Conservation (phyloP, 2,888 invertebrate species). For the Agrilus cyanescens region DNA sequence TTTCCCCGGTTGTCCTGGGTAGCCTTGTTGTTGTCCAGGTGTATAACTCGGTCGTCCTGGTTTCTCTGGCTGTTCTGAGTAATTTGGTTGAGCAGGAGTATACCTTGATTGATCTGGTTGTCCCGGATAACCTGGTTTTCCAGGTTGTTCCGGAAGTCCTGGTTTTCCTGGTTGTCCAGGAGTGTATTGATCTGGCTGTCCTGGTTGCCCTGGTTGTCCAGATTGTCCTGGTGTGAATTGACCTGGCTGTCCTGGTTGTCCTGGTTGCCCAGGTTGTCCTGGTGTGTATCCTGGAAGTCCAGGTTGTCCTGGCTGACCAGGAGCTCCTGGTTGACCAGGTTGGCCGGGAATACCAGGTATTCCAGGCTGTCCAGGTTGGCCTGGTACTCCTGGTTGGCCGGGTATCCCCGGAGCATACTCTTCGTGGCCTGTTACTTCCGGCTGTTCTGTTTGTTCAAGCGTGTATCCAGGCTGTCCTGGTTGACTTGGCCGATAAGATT, state of each 20-base stretch:
- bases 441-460: no score
- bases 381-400: conserved; percentile 13
- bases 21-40: not conserved
- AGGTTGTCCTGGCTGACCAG: conserved; percentile 18
- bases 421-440: no score
- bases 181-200: conserved; percentile 15
- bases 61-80: conserved; percentile 7
- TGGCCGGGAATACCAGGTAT: conserved; percentile 5
- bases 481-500: not conserved
- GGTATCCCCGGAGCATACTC: conserved; percentile 1
- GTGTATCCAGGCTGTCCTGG: conserved; percentile 1
- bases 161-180: conserved; percentile 12
- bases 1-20: conserved; percentile 41
- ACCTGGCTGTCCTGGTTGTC: conserved; percentile 8
- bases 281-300: conserved; percentile 4
- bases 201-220: conserved; percentile 8
- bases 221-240: conserved; percentile 7
- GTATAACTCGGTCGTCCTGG: conserved; percentile 7
- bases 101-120: conserved; percentile 10
- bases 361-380: conserved; percentile 12
- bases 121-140: conserved; percentile 5
- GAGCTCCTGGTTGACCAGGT: conserved; percentile 8
- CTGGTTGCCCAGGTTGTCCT: conserved; percentile 8
- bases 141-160: conserved; percentile 9
- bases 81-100: conserved; percentile 7